A percentile compares a stretch with the other conserved stretches of the same genome.
Conservation (phyloP, 2,797 vertebrate genomes). For the Novumbra hubbsi region DNA sequence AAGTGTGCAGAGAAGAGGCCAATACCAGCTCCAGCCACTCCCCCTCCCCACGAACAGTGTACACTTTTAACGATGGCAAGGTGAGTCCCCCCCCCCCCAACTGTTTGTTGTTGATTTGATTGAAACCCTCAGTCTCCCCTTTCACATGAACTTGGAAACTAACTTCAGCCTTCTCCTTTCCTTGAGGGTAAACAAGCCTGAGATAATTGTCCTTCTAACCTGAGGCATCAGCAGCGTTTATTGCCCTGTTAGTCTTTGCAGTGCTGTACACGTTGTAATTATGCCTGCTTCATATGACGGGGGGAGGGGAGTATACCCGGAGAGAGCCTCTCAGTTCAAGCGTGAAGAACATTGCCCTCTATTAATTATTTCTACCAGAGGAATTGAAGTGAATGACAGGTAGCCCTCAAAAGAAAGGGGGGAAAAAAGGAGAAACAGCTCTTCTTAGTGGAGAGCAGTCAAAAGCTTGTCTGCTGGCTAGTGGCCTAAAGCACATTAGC, state of each 20-base stretch:
- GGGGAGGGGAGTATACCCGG: conserved; percentile 74
- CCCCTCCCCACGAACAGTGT: conserved; percentile 77
- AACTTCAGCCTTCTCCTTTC: conserved; percentile 46
- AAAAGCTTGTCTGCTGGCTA: conserved; percentile 70
- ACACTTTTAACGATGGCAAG: conserved; percentile 83
- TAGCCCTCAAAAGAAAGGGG: conserved; percentile 58
- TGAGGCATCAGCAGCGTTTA: neutral
- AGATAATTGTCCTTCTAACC: conserved; percentile 54
- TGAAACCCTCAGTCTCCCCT: conserved; percentile 42
- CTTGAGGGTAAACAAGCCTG: conserved; percentile 70
- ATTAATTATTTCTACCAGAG: conserved; percentile 80
- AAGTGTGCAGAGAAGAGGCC: conserved; percentile 78
- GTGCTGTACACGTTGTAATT: conserved; percentile 56
- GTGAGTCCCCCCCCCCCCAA: conserved; percentile 50
- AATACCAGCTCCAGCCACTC: conserved; percentile 84
- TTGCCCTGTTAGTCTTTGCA: conserved; percentile 8
- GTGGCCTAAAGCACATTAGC: conserved; percentile 75
- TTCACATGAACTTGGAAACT: conserved; percentile 39
- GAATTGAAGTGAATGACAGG: conserved; percentile 77
- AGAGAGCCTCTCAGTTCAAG: conserved; percentile 72
- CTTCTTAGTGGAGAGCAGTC: conserved; percentile 66
- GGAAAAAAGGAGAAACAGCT: conserved; percentile 45
- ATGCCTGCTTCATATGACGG: conserved; percentile 70
- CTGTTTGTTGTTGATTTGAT: neutral
- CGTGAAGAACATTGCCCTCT: conserved; percentile 77